Evolutionary conservation across 1,140 invertebrate genomes (phyloP), one percentile per base, ranked within the genome.

Genomic region (Coenobita brevimanus): DNA sequence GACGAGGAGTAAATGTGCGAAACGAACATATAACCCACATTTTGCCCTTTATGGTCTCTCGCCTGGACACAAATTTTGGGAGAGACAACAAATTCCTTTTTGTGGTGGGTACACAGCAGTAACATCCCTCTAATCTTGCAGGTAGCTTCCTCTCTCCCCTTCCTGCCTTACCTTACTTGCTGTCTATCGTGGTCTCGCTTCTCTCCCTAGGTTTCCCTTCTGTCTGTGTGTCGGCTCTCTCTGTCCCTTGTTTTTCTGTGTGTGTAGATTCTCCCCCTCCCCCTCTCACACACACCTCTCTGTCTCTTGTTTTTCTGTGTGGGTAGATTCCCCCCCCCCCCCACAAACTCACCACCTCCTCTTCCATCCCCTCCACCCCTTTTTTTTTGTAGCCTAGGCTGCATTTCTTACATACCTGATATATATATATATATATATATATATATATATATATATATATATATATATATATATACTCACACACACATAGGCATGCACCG

Each of bases 81-180:
- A 60, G 83, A 64, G 73, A 76, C 67, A 86, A 86, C 83, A 86
- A 86, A 86, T 86, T 46, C 83, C 75, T 79, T 86, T 86, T 86
- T 86, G 83, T 79, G 71, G 75, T 57, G 75, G 73, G 83, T 86
- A 60, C 83, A 67, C 50, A 67, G 41, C 83, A 64, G 54, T 86
- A 86, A 50, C 83, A 86, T 82, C 62, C n/a, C 80, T 82, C 57
- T 82, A 79, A 79, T 79, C 76, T 54, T 79, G 41, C 46, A n/a
- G 76, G 76, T 50, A 79, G 17, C 30, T 24, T 33, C 30, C 33
- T 75, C 36, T 64, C 60, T 41, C 38, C 71, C 38, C 46, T n/a
- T 41, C 38, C n/a, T 41, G 10, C 30, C 8, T 6, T 75, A n/a
- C 46, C 71, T 75, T 41, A 24, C 38, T 13, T 4, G 10, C 38